phyloP scores from a whole-genome alignment of 2,113 vertebrate species.

The Pterocles burchelli region DNA sequence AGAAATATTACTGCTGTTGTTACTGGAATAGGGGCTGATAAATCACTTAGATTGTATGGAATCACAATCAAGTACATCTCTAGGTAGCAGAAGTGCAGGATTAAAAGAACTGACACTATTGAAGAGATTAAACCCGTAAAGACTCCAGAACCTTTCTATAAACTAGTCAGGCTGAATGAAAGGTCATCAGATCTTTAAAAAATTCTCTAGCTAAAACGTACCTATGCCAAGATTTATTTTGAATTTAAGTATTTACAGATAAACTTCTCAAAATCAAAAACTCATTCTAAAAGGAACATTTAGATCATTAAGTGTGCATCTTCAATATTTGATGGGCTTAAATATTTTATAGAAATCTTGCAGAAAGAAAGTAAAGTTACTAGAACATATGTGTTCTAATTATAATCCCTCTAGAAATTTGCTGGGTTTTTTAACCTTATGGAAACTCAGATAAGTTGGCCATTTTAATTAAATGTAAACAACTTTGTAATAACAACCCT shows the following conservation, averaged over 20 bases:
- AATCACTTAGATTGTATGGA: neutral
- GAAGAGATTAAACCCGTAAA: neutral
- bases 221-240: neutral
- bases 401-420: constrained; percentile 47
- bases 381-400: constrained; percentile 8
- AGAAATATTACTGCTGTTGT: neutral
- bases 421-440: constrained; percentile 10
- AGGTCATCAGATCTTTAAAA: neutral
- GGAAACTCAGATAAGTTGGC: constrained; percentile 30
- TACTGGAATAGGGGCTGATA: neutral
- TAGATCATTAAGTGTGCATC: neutral
- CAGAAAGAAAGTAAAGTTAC: constrained; percentile 12
- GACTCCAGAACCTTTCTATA: neutral
- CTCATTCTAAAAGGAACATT: constrained; percentile 8
- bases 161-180: neutral
- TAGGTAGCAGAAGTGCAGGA: neutral
- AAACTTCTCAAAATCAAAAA: constrained; percentile 1
- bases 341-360: constrained; percentile 52
- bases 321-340: constrained; percentile 52
- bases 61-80: neutral
- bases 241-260: neutral
- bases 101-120: neutral
- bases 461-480: constrained; percentile 60
- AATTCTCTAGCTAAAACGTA: neutral
- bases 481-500: constrained; percentile 39